Evolutionary conservation across 2,113 vertebrate species (phyloP).

Genomic region (Climacteris rufus): DNA sequence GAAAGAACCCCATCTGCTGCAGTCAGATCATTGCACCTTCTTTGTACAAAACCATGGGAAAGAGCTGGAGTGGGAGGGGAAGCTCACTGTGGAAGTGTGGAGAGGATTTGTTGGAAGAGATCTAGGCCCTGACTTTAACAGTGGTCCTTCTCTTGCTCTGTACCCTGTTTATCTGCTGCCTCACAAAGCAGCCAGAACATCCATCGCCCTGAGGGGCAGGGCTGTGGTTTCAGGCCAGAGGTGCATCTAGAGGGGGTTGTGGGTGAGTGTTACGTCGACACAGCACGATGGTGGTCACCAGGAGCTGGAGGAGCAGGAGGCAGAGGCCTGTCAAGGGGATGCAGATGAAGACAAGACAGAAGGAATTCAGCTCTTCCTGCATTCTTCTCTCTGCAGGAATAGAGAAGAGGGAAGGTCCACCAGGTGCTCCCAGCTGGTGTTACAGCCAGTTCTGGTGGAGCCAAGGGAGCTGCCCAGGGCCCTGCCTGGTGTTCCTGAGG

Average conservation of each 20-base stretch:
- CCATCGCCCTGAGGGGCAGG: background rate
- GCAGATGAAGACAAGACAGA: conserved; percentile 71
- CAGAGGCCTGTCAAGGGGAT: conserved; percentile 63
- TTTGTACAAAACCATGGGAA: background rate
- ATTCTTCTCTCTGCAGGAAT: background rate
- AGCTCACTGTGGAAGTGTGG: background rate
- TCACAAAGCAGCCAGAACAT: background rate
- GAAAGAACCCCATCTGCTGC: background rate
- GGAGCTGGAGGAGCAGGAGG: conserved; percentile 69
- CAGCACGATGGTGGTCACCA: conserved; percentile 50
- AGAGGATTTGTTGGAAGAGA: background rate
- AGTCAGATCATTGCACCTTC: background rate
- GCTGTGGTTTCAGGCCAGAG: background rate
- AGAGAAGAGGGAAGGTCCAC: background rate
- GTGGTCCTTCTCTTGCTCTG: background rate
- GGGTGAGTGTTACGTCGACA: conserved; percentile 45
- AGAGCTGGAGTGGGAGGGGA: background rate
- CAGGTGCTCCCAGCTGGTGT: background rate
- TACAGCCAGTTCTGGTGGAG: background rate
- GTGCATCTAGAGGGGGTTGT: no score
- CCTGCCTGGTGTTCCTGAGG: background rate
- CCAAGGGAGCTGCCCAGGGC: background rate
- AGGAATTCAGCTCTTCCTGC: background rate
- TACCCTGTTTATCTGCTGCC: background rate
- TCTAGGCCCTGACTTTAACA: fast-evolving